These are phyloP conservation scores for Lagocephalus sceleratus DNA, from an alignment of 2,797 vertebrate genomes.

Conservation along the genomic window DNA sequence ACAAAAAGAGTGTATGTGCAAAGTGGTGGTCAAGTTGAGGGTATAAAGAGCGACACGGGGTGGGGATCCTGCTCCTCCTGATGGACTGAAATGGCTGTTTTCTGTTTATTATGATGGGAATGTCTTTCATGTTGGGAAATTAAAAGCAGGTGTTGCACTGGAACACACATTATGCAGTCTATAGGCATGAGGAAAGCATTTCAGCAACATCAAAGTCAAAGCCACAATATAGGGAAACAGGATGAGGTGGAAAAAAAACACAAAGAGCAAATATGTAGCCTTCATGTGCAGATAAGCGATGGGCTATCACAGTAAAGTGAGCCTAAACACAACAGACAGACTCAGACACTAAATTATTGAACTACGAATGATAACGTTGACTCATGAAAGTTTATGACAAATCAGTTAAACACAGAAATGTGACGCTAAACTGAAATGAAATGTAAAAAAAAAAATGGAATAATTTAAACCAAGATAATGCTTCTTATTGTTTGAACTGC, in stretches of 20 bases:
- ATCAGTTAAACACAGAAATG: no score
- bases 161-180: conserved; percentile 85
- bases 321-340: no score
- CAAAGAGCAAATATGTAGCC: conserved; percentile 31
- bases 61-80: conserved; percentile 74
- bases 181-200: conserved; percentile 79
- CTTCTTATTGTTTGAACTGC: background rate
- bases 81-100: conserved; percentile 86
- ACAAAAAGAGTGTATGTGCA: background rate
- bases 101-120: conserved; percentile 89
- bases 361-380: no score
- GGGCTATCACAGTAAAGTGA: no score
- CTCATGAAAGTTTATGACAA: no score
- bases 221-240: conserved; percentile 77
- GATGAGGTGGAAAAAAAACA: conserved; percentile 57
- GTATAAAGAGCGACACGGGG: conserved; percentile 43
- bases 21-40: conserved; percentile 17
- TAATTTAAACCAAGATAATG: background rate
- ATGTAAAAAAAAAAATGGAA: no score
- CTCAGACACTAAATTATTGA: no score
- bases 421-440: no score
- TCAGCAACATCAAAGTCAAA: conserved; percentile 87
- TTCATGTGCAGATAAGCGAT: no score
- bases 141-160: conserved; percentile 90
- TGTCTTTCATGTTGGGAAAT: conserved; percentile 98